Base-by-base conservation (phyloP, 1,140 invertebrate species). In the Cryptotermes secundus region DNA sequence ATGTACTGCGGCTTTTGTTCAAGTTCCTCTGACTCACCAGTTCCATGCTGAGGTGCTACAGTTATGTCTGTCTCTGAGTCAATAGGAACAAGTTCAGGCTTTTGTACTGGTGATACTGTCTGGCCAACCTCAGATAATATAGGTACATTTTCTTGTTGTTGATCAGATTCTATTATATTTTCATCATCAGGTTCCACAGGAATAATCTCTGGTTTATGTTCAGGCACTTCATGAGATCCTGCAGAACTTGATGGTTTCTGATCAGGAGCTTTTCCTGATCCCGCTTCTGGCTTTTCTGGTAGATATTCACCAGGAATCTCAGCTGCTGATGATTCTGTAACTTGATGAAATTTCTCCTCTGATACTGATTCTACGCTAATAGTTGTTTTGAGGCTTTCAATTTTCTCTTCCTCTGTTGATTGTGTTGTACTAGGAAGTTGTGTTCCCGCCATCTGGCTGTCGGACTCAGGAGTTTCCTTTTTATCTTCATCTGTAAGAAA, bases 401-500 rank as follows among this genome's bases (percentile, higher is more conserved):
- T 14, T 80, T 36, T 80, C 79, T 80, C 35, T 2, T 34, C 79
- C 80, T 65, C 19, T n/a, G 59, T 26, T n/a, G 59, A n/a, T n/a
- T n/a, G 22, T 65, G 26, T 65, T 31, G 12, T n/a, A 65, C 59
- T n/a, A 31, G 59, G 59, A 7, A 3, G 24, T 65, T 65, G 19
- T 53, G 81, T 83, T 86, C 86, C 86, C 81, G 83, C 85, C 49
- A 87, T 85, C 26, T 86, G 85, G 38, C 59, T 86, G 14, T 86
- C 85, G 22, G 85, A 85, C 80, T 86, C 84, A 80, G 85, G 80
- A 9, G 84, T 42, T 36, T 72, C 65, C 19, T 81, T 80, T n/a
- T 65, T 36, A 9, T 85, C 42, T 36, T 82, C 82, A 85, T 85
- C 83, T 85, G 80, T 10, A 83, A 86, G 26, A 79, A 80, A 80